These are phyloP conservation scores for Emys orbicularis DNA, from an alignment of 2,797 vertebrate species.

Conservation along the genomic window DNA sequence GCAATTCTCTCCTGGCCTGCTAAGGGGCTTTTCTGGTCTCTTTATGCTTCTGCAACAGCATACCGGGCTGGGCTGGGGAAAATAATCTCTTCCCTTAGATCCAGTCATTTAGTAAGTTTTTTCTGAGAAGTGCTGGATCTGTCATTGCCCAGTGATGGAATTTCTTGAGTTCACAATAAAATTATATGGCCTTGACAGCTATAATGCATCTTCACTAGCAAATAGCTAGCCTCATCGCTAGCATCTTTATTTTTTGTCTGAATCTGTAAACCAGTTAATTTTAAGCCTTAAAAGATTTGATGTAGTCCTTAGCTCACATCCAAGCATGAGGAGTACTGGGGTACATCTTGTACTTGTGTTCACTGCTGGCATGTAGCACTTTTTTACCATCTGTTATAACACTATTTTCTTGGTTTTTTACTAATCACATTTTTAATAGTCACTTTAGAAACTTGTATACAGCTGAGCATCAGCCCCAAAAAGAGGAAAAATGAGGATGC, in stretches of 20 bases:
- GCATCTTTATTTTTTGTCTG: not conserved
- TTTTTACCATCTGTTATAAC: slow-evolving; percentile 26
- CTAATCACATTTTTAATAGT: not conserved
- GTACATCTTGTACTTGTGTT: not conserved
- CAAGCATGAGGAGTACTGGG: not conserved
- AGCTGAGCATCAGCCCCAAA: not conserved
- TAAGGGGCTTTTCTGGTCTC: not conserved
- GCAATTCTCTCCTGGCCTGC: not conserved
- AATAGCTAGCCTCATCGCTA: not conserved
- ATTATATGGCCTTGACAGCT: not conserved
- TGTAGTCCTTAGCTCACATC: not conserved
- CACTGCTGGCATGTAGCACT: not conserved
- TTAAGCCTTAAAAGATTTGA: not conserved
- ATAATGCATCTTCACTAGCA: not conserved
- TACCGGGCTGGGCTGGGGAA: not conserved
- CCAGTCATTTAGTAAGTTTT: not conserved
- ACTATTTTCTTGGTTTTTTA: not conserved
- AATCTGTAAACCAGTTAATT: not conserved
- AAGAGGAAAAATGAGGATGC: not conserved
- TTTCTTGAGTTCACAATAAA: not conserved
- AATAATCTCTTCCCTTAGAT: not conserved
- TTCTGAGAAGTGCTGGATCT: not conserved
- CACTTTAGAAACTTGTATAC: not conserved
- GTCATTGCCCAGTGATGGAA: not conserved
- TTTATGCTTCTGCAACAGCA: not conserved